Base-by-base conservation (phyloP, 2,797 vertebrate species). In the Dromococcyx pavoninus region DNA sequence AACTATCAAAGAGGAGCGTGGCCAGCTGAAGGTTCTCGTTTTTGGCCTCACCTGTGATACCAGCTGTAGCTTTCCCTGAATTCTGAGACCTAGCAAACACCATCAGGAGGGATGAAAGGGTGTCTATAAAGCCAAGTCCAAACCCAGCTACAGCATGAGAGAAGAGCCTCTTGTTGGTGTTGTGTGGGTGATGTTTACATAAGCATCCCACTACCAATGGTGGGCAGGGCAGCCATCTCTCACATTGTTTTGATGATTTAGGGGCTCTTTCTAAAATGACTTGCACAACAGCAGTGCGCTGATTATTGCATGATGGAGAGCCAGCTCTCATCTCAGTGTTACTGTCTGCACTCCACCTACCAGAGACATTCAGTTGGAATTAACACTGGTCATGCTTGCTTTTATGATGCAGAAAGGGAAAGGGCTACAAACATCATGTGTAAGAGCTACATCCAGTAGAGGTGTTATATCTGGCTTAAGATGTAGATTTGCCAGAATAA, bases 121-220 rank as follows among this genome's bases (percentile, higher is more conserved):
- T 7, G 7, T 72, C 7, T 10, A 1, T 19, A 56, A 76, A 70
- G 35, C 27, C 30, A 77, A 84, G 17, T 13, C 32, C 4, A 9
- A 53, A 30, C 25, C 24, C 44, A 60, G 32, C 18, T 87, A 25
- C 15, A 48, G 27, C 10, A 10, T 54, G 43, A 21, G 16, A 44
- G 28, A 43, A 74, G 35, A 60, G 3, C 11, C 35, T 54, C 17
- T 9, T 84, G 17, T 48, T 92, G 24, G 8, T 66, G 37, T 21
- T 5, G 2, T 1, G 2, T 46, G 39, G 0, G 1, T 0, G 4
- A 74, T 48, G 13, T 32, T 78, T 69, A n/a, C 30, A 53, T 13
- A 7, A 84, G n/a, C 17, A 37, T 50, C 37, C n/a, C 54, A 37
- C 14, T 14, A 24, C 72, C 33, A 37, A 33, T 1, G 1, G 11